Evolutionary conservation across 2,797 vertebrate species (phyloP).

Genomic region (Gallinago stenura): DNA sequence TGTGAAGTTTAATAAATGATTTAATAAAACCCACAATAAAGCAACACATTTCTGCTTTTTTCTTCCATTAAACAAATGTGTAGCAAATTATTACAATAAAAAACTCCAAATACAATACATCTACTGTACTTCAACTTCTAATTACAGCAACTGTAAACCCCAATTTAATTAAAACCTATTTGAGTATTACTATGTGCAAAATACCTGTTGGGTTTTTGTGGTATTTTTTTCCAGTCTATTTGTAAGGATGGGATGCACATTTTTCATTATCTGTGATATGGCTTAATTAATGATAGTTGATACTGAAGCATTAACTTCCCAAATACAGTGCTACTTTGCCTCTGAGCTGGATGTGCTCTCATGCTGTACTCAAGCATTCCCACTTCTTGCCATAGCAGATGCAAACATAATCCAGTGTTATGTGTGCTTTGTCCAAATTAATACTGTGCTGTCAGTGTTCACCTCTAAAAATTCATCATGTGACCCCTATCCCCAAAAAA

Average conservation of each 20-base stretch:
- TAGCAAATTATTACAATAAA: constrained; percentile 78
- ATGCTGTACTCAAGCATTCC: neutral
- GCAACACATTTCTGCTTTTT: constrained; percentile 70
- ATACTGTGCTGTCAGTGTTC: constrained; percentile 43
- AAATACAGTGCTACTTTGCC: neutral
- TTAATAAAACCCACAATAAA: constrained; percentile 80
- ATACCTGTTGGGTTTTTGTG: constrained; percentile 45
- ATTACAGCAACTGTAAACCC: constrained; percentile 72
- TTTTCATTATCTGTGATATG: constrained; percentile 74
- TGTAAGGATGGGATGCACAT: constrained; percentile 54
- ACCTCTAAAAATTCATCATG: constrained; percentile 7
- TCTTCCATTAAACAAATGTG: constrained; percentile 68
- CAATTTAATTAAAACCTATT: constrained; percentile 74
- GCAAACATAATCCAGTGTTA: constrained; percentile 4
- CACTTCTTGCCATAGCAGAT: constrained; percentile 32
- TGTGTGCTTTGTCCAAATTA: constrained; percentile 7
- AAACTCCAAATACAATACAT: constrained; percentile 79
- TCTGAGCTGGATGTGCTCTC: constrained; percentile 10
- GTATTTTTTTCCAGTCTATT: constrained; percentile 16
- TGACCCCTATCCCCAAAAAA: neutral
- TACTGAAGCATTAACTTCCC: constrained; percentile 41
- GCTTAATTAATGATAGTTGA: constrained; percentile 68
- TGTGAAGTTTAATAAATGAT: constrained; percentile 66
- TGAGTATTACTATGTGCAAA: constrained; percentile 76
- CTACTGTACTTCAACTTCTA: constrained; percentile 73